These are phyloP conservation scores for Gobio occitaniae DNA, from an alignment of 2,797 vertebrate species.

Conservation along the genomic window DNA sequence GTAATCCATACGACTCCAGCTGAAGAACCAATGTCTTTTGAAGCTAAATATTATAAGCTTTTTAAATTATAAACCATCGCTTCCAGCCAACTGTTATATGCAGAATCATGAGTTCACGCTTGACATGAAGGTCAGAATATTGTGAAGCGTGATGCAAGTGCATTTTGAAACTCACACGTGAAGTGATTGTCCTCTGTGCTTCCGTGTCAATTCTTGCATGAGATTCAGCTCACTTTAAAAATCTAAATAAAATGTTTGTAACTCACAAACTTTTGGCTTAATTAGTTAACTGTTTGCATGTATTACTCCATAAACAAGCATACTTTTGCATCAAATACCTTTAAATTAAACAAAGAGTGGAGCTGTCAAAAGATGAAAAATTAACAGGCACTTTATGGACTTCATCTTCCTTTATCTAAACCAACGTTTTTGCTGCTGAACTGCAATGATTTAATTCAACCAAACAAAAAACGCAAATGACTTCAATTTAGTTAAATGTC, in stretches of 20 bases:
- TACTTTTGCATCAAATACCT: neutral
- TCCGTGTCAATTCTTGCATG: neutral
- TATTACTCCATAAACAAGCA: neutral
- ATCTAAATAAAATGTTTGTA: neutral
- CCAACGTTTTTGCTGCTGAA: neutral
- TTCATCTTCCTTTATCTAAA: neutral
- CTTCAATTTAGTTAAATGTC: slow-evolving; percentile 6
- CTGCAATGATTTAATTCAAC: neutral
- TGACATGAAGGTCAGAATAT: neutral
- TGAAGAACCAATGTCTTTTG: neutral
- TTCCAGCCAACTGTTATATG: neutral
- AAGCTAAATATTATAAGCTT: neutral
- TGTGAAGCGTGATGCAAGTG: neutral
- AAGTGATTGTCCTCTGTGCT: neutral
- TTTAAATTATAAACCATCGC: neutral
- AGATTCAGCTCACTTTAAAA: neutral
- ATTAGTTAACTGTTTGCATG: neutral
- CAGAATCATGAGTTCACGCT: neutral
- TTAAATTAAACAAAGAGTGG: neutral
- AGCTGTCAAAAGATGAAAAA: neutral
- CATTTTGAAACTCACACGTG: neutral
- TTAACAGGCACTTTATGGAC: neutral
- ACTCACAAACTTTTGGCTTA: neutral
- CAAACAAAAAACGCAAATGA: slow-evolving; percentile 11
- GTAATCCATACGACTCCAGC: neutral